Evolutionary conservation across 2,888 invertebrate genomes (phyloP).

Genomic region (Phortica magna): DNA sequence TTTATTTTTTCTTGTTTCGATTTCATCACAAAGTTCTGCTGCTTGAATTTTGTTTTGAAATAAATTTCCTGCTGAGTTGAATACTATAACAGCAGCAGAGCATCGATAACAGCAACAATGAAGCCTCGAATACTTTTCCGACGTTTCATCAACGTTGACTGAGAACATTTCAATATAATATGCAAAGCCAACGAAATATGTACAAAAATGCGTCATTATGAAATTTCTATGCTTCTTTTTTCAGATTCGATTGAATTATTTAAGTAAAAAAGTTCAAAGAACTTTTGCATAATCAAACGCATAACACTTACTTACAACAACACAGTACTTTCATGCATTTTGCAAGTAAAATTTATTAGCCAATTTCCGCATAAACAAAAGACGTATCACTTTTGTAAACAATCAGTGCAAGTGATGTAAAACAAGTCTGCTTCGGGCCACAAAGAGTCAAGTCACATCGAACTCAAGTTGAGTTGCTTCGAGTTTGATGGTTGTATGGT

Average conservation of each 20-base stretch:
- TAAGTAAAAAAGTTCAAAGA: constrained; percentile 14
- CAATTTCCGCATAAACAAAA: constrained; percentile 19
- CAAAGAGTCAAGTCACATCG: neutral
- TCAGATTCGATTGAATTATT: neutral
- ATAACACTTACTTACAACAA: neutral
- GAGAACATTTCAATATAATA: neutral
- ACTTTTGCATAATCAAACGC: neutral
- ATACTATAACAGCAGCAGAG: neutral
- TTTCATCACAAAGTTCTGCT: neutral
- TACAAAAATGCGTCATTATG: neutral
- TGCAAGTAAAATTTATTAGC: constrained; percentile 7
- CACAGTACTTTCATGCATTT: constrained; percentile 9
- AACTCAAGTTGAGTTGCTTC: neutral
- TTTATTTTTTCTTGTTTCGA: neutral
- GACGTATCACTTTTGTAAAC: neutral
- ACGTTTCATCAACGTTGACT: neutral
- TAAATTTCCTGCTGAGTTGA: neutral
- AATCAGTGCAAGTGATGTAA: neutral
- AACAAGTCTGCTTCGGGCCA: neutral
- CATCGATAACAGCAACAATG: neutral
- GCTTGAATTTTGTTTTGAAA: constrained; percentile 1
- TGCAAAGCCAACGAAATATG: neutral
- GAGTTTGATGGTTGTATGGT: neutral
- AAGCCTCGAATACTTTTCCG: neutral
- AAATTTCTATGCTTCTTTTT: neutral